Percentiles rank a stretch among this genome's conserved stretches.
Evolutionary conservation across 2,888 invertebrate genomes (phyloP).

Genomic region (Cryptops parisi): DNA sequence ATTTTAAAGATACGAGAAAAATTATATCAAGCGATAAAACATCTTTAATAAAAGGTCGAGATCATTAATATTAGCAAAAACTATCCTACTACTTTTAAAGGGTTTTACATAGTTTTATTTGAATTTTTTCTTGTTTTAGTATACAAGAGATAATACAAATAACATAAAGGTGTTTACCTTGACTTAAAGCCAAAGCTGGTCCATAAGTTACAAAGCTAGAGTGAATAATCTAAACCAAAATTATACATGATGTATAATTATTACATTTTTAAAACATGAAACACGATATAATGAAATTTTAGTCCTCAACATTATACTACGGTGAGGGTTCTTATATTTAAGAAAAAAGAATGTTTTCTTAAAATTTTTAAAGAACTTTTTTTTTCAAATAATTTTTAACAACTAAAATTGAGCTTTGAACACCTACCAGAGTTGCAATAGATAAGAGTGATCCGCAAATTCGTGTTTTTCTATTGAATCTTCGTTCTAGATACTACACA

Average conservation of each 20-base stretch:
- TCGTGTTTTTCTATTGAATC: background rate
- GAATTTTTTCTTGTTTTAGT: background rate
- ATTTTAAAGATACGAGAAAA: background rate
- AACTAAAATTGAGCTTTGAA: too few species aligned
- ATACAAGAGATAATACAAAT: background rate
- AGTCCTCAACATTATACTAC: too few species aligned
- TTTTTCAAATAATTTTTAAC: too few species aligned
- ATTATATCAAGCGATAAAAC: too few species aligned
- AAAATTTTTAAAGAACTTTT: too few species aligned
- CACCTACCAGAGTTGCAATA: background rate
- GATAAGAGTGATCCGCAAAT: background rate
- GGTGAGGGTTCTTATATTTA: too few species aligned
- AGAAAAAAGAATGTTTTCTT: too few species aligned
- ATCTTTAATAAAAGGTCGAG: too few species aligned
- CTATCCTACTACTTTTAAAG: background rate
- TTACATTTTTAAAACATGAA: too few species aligned
- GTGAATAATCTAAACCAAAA: background rate
- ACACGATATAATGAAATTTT: too few species aligned
- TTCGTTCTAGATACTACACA: background rate
- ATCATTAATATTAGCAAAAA: too few species aligned
- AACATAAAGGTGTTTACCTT: background rate
- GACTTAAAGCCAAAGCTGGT: background rate
- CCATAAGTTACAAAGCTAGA: background rate
- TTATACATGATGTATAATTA: too few species aligned
- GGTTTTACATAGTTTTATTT: background rate